Conservation (phyloP, 1,140 invertebrate genomes). For the Bombus impatiens region DNA sequence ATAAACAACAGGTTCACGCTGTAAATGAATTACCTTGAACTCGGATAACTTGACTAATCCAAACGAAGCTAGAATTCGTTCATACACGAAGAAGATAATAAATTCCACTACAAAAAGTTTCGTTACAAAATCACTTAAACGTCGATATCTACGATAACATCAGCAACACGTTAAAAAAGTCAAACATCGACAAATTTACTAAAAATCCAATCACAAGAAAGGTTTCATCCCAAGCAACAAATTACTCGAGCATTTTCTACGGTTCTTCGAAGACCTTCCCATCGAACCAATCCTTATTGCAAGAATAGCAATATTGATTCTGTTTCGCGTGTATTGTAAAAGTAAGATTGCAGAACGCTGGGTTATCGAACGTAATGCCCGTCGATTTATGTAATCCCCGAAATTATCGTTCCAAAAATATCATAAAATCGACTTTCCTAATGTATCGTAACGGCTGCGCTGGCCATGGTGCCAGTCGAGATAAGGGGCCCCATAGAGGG, state of each 20-base stretch:
- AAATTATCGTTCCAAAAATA: slow-evolving; percentile 11
- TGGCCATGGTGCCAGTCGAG: slow-evolving; percentile 9
- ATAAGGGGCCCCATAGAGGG: slow-evolving; percentile 26
- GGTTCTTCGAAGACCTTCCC: neutral
- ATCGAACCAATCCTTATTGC: neutral
- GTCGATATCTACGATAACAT: no score
- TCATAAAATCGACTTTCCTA: slow-evolving; percentile 16
- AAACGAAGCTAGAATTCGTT: no score
- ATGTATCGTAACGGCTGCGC: neutral
- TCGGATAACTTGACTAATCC: no score
- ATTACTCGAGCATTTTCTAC: neutral
- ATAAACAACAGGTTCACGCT: no score
- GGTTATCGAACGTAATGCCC: neutral
- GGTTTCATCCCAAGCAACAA: neutral
- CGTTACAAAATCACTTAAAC: no score
- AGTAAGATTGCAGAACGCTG: neutral
- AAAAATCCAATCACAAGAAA: no score
- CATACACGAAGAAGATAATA: no score
- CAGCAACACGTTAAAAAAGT: no score
- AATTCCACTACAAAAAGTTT: no score
- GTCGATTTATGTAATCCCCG: slow-evolving; percentile 40
- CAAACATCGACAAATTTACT: no score
- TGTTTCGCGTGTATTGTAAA: neutral
- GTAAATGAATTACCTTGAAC: no score
- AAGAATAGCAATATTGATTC: neutral